Evolutionary conservation across 2,113 vertebrate genomes (phyloP).

Genomic region (Nycticebus coucang): DNA sequence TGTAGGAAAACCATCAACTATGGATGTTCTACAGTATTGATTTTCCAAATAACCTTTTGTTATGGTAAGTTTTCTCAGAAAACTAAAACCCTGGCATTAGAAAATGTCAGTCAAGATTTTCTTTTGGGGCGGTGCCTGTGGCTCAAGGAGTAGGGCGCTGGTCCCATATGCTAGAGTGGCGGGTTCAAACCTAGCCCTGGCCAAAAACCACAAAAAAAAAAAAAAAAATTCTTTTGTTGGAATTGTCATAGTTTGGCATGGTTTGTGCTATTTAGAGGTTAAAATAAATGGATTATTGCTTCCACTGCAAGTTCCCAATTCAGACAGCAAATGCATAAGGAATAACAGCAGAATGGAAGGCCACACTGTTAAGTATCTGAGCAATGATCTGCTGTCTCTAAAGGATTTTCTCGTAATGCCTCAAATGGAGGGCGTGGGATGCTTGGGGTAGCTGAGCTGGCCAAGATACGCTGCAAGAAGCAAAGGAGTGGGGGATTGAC

Average conservation of each 20-base stretch:
- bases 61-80: conserved; percentile 53
- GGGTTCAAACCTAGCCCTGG: too few species aligned
- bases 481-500: neutral
- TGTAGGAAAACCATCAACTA: too few species aligned
- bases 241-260: neutral
- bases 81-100: neutral
- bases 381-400: neutral
- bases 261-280: conserved; percentile 7
- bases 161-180: too few species aligned
- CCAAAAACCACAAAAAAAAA: too few species aligned
- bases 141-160: too few species aligned
- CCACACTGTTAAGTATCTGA: neutral
- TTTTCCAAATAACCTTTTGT: conserved; percentile 48
- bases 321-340: neutral
- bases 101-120: conserved; percentile 13
- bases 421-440: neutral
- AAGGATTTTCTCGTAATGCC: neutral
- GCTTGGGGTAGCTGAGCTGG: neutral
- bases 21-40: neutral
- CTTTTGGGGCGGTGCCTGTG: too few species aligned
- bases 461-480: neutral
- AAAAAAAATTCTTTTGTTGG: neutral
- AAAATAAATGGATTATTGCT: neutral
- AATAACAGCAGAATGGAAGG: neutral
- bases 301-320: neutral